Percentiles rank a stretch among this genome's conserved stretches.
phyloP scores from a whole-genome alignment of 2,888 invertebrate species.

The Oscheius sp. region DNA sequence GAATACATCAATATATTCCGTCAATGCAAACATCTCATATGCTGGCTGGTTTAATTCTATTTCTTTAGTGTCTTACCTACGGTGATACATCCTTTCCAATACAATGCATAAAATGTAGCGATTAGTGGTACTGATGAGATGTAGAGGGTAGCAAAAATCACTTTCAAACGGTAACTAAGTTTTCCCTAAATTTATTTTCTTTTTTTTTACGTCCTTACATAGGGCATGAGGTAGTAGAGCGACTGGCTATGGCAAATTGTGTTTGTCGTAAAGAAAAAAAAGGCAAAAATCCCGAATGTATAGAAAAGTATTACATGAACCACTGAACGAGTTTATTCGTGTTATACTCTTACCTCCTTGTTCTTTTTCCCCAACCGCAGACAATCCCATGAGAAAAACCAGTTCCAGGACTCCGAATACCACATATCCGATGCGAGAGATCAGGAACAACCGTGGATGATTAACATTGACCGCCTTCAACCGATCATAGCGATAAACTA shows the following conservation, averaged over 20 bases:
- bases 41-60: conserved; percentile 45
- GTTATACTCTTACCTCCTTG: conserved; percentile 36
- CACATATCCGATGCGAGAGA: conserved; percentile 56
- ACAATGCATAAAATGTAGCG: conserved; percentile 60
- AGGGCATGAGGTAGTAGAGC: conserved; percentile 63
- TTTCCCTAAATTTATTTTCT: conserved; percentile 50
- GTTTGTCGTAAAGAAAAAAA: conserved; percentile 63
- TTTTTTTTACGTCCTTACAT: too few relatives aligned
- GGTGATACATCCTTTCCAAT: conserved; percentile 68
- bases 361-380: conserved; percentile 66
- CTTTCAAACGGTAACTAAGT: conserved; percentile 59
- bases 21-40: conserved; percentile 65
- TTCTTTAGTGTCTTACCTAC: conserved; percentile 44
- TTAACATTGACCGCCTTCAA: conserved; percentile 50
- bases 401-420: conserved; percentile 67
- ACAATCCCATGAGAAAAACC: conserved; percentile 73
- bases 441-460: conserved; percentile 53
- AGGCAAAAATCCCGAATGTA: conserved; percentile 59
- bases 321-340: conserved; percentile 39
- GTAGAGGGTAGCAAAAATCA: conserved; percentile 50
- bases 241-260: conserved; percentile 63
- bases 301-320: conserved; percentile 63
- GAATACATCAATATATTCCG: conserved; percentile 64
- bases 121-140: conserved; percentile 60
- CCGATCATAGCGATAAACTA: conserved; percentile 62